Base-by-base conservation (phyloP, 2,113 vertebrate species). In the Nibea albiflora region DNA sequence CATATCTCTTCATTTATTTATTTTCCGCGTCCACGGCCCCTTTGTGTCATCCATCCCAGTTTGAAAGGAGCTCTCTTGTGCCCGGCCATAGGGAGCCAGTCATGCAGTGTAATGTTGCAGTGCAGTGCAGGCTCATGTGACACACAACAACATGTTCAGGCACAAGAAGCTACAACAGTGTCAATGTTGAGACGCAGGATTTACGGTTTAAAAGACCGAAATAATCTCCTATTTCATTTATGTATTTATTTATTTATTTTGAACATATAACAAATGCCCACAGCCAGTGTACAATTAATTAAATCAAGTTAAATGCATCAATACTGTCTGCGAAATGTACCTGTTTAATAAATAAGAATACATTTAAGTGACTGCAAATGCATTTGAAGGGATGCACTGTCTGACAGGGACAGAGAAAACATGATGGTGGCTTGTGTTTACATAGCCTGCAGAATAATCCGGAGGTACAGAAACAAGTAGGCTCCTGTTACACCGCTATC, bases 1-100 rank as follows among this genome's bases (percentile, higher is more conserved):
- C 74, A 72, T 49, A 46, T 84, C 73, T 86, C 80, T 68, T 92
- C 56, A 83, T 88, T 88, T 87, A 85, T 92, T 89, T 77, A 88
- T 89, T 66, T 77, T 78, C 76, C 81, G 56, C 79, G 72, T 57
- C 47, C 50, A 2, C 1, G 39, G 73, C 28, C 66, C 69, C 71
- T 86, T 87, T 85, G 84, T 85, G 81, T 72, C 24, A 3, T 86
- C 71, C 63, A 62, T 47, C 39, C 62, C 49, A 12, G 62, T 64
- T 64, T 86, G 57, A 88, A 86, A 89, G 64, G 47, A 46, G 52
- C 73, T 71, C 20, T 49, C 66, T 28, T 14, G 31, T 46, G 73
- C 47, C 2, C 70, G 4, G 53, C 70, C 28, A 66, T 15, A 20
- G 73, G 78, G 76, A 86, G 42, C 24, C 64, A 35, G 75, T 72